Evolutionary conservation across 2,113 vertebrate species (phyloP).

Genomic region (Nibea coibor): DNA sequence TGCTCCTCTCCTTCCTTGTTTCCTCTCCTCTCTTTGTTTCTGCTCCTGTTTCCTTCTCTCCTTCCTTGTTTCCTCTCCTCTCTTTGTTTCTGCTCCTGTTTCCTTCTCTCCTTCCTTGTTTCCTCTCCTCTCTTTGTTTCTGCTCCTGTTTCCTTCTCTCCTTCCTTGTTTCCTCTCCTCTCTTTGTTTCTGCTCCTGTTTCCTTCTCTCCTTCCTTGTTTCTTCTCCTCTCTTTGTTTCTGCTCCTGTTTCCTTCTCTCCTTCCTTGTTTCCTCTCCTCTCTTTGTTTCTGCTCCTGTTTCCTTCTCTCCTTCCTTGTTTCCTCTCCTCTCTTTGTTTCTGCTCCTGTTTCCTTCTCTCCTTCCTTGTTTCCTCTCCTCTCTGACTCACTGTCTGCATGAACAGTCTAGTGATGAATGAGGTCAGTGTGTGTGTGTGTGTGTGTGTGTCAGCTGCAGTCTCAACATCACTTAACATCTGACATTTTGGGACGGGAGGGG

Average conservation of each 20-base stretch:
- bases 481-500: slow-evolving; percentile 69
- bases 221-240: neutral
- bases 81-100: no score
- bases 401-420: slow-evolving; percentile 57
- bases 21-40: neutral
- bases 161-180: no score
- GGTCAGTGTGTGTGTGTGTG: slow-evolving; percentile 54
- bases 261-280: neutral
- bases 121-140: no score
- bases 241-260: no score
- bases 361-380: neutral
- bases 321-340: neutral
- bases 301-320: neutral
- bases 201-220: neutral
- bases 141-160: no score
- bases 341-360: neutral
- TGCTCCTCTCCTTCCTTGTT: neutral
- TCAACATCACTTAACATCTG: slow-evolving; percentile 83
- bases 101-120: no score
- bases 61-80: no score
- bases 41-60: no score
- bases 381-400: slow-evolving; percentile 53
- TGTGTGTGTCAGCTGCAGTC: slow-evolving; percentile 64
- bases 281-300: no score
- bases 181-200: no score